Evolutionary conservation across 2,797 vertebrate species (phyloP).

Genomic region (Sebastes hopkinsi): DNA sequence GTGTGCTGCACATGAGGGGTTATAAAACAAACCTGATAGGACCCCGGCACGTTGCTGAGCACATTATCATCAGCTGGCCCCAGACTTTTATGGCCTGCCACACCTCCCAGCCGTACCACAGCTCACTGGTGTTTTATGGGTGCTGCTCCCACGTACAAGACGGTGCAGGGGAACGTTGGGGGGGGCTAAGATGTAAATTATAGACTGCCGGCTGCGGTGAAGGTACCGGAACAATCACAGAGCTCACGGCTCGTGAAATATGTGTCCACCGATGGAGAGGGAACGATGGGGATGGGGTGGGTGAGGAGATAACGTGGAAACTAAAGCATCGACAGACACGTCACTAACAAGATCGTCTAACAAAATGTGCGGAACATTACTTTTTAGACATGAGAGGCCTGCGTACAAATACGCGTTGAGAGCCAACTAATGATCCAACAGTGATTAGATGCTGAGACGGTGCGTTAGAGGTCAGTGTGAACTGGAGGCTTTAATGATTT

Average conservation of each 20-base stretch:
- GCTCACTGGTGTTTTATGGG: constrained; percentile 71
- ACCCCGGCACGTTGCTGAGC: constrained; percentile 48
- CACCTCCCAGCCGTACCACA: constrained; percentile 45
- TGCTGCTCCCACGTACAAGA: constrained; percentile 49
- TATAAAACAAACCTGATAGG: constrained; percentile 67
- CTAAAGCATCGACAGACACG: constrained; percentile 12
- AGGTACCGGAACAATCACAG: constrained; percentile 53
- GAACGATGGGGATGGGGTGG: constrained; percentile 44
- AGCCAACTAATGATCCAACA: constrained; percentile 9
- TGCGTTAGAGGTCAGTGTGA: constrained; percentile 4
- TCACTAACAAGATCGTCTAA: constrained; percentile 15
- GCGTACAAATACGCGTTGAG: background rate
- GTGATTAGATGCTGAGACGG: background rate
- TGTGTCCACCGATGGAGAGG: constrained; percentile 17
- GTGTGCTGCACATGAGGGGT: constrained; percentile 12
- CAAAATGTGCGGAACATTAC: background rate
- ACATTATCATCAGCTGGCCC: constrained; percentile 74
- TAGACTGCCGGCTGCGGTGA: constrained; percentile 47
- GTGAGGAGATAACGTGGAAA: constrained; percentile 23
- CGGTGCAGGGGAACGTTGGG: background rate
- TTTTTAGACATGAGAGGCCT: background rate
- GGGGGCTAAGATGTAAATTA: constrained; percentile 54
- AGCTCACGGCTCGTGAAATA: constrained; percentile 45
- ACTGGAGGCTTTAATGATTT: constrained; percentile 26
- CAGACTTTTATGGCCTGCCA: constrained; percentile 73